Evolutionary conservation across 2,797 vertebrate species (phyloP), one percentile per base, ranked within the genome.

Genomic region (Chaetodon trifasciatus): DNA sequence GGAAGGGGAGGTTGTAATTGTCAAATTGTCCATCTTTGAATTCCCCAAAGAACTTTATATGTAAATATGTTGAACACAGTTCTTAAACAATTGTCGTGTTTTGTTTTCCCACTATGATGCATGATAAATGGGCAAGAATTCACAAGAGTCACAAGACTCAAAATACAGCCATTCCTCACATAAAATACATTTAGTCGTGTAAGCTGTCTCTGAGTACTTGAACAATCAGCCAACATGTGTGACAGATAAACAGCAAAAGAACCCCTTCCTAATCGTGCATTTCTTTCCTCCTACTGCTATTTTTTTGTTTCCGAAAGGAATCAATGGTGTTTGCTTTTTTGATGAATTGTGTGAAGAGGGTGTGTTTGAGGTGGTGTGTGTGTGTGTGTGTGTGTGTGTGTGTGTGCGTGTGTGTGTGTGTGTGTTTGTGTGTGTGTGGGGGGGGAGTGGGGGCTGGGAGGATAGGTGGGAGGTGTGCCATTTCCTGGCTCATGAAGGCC

Each of bases 401-500:
- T 39, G 84, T 56, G 56, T 16, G 60, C 72, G 50, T 69, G 67
- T 1, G 12, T 42, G 71, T n/a, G 64, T 44, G 47, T 32, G 28
- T 57, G 72, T 62, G 79, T 78, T 58, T 52, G n/a, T n/a, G 23
- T 4, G 57, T 1, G 16, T 42, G n/a, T 40, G 44, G 44, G 67
- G 35, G 84, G 46, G 74, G 49, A 8, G 61, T 53, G 65, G 32
- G 64, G 42, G 42, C 13, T 9, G 42, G 71, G 61, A 46, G 64
- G 39, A n/a, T 79, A 82, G 90, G 78, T 15, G 83, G 87, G 86
- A 86, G 78, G 81, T 86, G 89, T 94, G 92, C 90, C 68, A 19
- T 94, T 90, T 95, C 91, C 92, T 95, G 93, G 94, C 88, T 92
- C 81, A 80, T 73, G 79, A 62, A 80, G 91, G 89, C 91, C 90